Percentiles rank a stretch among this genome's conserved stretches.
Evolutionary conservation across 2,797 vertebrate genomes (phyloP).

Genomic region (Phoxinus dragarum): DNA sequence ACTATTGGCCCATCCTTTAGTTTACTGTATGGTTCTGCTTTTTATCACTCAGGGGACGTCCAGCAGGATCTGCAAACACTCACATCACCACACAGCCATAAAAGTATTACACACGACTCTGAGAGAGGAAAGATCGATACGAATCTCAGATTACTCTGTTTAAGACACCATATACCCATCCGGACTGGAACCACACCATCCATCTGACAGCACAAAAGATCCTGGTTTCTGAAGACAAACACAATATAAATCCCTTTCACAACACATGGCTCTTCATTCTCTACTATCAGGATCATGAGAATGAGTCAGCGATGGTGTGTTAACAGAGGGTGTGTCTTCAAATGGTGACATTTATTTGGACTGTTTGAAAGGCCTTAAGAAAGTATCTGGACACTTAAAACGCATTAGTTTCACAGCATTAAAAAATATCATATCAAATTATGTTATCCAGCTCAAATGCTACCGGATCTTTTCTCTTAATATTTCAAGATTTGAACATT

Average conservation of each 20-base stretch:
- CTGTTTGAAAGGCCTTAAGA: not conserved
- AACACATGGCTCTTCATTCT: conserved; percentile 7
- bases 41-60: not conserved
- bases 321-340: conserved; percentile 7
- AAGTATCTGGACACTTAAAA: not conserved
- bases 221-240: not conserved
- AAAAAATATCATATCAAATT: too few species aligned
- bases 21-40: conserved; percentile 19
- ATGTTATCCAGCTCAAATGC: not conserved
- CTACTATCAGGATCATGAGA: not conserved
- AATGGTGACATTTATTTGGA: not conserved
- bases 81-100: conserved; percentile 2
- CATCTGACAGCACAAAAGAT: not conserved
- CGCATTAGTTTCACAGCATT: not conserved
- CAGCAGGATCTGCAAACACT: not conserved
- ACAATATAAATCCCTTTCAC: conserved; percentile 1
- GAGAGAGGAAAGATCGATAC: conserved; percentile 18
- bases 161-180: conserved; percentile 8
- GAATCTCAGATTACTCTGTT: not conserved
- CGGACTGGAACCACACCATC: conserved; percentile 4
- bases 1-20: not conserved
- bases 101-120: conserved; percentile 3
- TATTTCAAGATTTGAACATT: not conserved
- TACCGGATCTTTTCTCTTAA: not conserved
- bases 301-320: conserved; percentile 19